Evolutionary conservation across 1,140 invertebrate species (phyloP).

Genomic region (Ceratina australensis): DNA sequence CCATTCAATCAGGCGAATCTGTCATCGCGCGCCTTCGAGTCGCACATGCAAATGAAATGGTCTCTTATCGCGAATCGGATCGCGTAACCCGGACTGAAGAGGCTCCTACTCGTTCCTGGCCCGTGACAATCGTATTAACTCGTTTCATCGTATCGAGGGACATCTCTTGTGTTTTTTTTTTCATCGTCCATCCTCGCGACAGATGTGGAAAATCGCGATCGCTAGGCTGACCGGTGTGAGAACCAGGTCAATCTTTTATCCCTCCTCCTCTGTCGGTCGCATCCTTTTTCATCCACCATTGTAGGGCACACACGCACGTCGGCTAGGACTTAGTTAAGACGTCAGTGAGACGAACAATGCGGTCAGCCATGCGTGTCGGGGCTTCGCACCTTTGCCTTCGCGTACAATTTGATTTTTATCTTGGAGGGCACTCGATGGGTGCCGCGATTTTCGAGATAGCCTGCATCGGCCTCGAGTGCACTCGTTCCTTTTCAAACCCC

Average conservation of each 20-base stretch:
- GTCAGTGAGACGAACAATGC: conserved; percentile 76
- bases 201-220: conserved; percentile 56
- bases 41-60: conserved; percentile 33
- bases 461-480: conserved; percentile 71
- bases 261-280: not conserved
- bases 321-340: conserved; percentile 78
- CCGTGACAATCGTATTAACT: conserved; percentile 52
- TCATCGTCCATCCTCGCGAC: conserved; percentile 56
- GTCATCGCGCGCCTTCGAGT: not conserved
- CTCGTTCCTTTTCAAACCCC: conserved; percentile 51
- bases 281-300: not conserved
- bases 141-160: conserved; percentile 49
- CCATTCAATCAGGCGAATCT: not conserved
- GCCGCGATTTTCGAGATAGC: conserved; percentile 77
- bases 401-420: conserved; percentile 79
- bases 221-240: conserved; percentile 39
- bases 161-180: conserved; percentile 33
- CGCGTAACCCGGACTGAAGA: conserved; percentile 1
- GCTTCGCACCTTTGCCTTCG: conserved; percentile 76
- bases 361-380: conserved; percentile 76
- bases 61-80: conserved; percentile 18
- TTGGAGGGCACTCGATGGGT: conserved; percentile 77
- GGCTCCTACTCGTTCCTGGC: not conserved
- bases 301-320: not conserved
- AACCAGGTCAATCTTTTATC: conserved; percentile 34